Conservation (phyloP, 2,797 vertebrate genomes). For the Buphagus erythrorhynchus region DNA sequence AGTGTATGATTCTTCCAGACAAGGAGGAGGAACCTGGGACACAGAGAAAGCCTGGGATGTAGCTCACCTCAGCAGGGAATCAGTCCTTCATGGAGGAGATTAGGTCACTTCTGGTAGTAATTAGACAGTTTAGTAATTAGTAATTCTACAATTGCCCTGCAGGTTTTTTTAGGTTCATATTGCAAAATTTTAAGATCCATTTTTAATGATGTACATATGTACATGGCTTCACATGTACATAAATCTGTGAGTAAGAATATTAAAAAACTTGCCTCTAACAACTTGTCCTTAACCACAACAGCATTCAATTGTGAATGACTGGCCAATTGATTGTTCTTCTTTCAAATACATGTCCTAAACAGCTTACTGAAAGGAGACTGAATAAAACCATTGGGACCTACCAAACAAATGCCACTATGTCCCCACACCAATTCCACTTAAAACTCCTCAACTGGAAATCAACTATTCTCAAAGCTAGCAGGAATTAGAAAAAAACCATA, state of each 20-base stretch:
- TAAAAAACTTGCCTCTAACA: background rate
- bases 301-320: background rate
- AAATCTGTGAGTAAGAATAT: background rate
- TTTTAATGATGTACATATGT: background rate
- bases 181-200: background rate
- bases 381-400: background rate
- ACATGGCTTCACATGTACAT: background rate
- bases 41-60: background rate
- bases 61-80: background rate
- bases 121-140: background rate
- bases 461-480: background rate
- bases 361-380: background rate
- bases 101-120: background rate
- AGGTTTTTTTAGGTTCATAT: background rate
- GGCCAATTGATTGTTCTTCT: background rate
- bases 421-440: background rate
- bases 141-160: background rate
- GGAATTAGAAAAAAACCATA: background rate
- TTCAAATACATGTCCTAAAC: background rate
- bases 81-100: background rate
- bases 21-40: background rate
- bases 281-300: background rate
- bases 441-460: background rate
- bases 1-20: background rate
- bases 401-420: background rate